These are phyloP conservation scores for Pseudochirops corinnae DNA, from an alignment of 2,797 vertebrate genomes.

Conservation along the genomic window DNA sequence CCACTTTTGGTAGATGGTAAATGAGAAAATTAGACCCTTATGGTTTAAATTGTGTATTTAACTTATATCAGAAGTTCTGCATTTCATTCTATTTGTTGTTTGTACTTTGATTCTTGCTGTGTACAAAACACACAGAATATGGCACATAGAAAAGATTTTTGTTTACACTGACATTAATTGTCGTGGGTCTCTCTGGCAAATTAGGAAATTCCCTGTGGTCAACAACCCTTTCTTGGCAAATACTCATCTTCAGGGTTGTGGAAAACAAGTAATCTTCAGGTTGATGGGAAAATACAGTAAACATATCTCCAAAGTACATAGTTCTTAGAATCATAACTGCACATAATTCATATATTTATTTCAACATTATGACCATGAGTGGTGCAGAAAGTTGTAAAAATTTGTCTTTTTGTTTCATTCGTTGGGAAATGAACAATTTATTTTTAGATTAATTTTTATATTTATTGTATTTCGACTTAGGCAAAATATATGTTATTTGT, in stretches of 20 bases:
- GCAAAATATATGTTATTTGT: neutral
- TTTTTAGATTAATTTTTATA: neutral
- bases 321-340: neutral
- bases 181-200: neutral
- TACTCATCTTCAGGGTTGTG: neutral
- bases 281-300: neutral
- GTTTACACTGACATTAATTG: constrained; percentile 26
- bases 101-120: constrained; percentile 44
- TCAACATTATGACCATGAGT: constrained; percentile 26
- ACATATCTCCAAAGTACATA: neutral
- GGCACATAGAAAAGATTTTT: constrained; percentile 19
- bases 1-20: constrained; percentile 45
- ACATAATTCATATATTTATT: constrained; percentile 23
- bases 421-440: neutral
- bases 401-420: constrained; percentile 37
- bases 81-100: constrained; percentile 34
- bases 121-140: constrained; percentile 42
- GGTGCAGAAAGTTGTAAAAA: constrained; percentile 18
- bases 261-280: neutral
- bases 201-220: constrained; percentile 34
- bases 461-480: neutral
- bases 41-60: constrained; percentile 28
- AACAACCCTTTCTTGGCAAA: neutral
- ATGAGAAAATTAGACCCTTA: constrained; percentile 38
- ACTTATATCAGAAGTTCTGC: constrained; percentile 2